phyloP scores from a whole-genome alignment of 92 coral and sea anemone genomes.

The Porites divaricata region DNA sequence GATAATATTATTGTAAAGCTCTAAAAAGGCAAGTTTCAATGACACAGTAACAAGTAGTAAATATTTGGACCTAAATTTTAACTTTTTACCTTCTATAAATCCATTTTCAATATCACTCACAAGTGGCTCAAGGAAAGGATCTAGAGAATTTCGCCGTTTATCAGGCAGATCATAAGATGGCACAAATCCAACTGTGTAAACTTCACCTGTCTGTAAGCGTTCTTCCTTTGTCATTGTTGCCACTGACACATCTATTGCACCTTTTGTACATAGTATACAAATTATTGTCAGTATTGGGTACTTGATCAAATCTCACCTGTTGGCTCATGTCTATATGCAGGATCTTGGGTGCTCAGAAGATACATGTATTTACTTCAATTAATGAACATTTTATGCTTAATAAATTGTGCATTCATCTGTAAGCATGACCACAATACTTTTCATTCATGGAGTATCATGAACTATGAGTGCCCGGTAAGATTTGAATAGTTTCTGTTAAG shows the following conservation, averaged over 20 bases:
- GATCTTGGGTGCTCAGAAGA: slow-evolving; percentile 1
- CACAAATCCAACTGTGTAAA: slow-evolving; percentile 71
- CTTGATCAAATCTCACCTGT: not conserved
- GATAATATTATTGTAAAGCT: not conserved
- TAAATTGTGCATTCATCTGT: not conserved
- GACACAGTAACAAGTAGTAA: slow-evolving; percentile 16
- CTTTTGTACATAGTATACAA: slow-evolving; percentile 38
- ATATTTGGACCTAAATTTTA: slow-evolving; percentile 3
- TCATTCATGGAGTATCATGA: not conserved
- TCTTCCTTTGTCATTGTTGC: slow-evolving; percentile 63
- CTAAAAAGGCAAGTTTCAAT: slow-evolving; percentile 4
- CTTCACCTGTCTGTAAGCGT: slow-evolving; percentile 58
- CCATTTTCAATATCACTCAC: slow-evolving; percentile 61
- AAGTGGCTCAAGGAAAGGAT: slow-evolving; percentile 68
- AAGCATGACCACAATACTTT: not conserved
- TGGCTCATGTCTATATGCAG: slow-evolving; percentile 1
- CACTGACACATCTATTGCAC: slow-evolving; percentile 63
- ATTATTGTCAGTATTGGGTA: not conserved
- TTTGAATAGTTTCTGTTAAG: not conserved
- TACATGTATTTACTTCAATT: not conserved
- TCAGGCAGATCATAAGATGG: slow-evolving; percentile 71
- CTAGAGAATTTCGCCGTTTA: slow-evolving; percentile 60
- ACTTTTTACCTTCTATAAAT: slow-evolving; percentile 62
- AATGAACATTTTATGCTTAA: not conserved
- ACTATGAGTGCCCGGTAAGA: not conserved